These are phyloP conservation scores for Sicus ferrugineus DNA, from an alignment of 2,888 invertebrate species.

Conservation along the genomic window DNA sequence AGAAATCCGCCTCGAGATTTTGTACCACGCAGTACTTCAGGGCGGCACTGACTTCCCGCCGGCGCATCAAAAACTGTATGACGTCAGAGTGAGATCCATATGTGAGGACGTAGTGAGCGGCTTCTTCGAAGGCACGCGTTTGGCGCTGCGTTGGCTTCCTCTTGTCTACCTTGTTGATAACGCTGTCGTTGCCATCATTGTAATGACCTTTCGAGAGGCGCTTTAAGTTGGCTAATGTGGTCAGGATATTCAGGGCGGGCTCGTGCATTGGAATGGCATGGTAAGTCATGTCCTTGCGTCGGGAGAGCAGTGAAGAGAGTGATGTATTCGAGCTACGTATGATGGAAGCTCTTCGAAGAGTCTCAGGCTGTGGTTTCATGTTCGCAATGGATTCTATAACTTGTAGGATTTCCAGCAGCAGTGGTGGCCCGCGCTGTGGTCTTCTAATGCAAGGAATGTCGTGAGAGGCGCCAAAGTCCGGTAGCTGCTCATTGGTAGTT, in stretches of 20 bases:
- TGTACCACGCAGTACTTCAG: constrained; percentile 76
- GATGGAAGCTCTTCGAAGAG: constrained; percentile 56
- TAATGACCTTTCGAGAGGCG: constrained; percentile 69
- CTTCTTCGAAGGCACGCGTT: constrained; percentile 76
- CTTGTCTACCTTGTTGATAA: constrained; percentile 30
- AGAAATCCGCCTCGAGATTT: constrained; percentile 73
- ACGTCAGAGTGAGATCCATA: constrained; percentile 81
- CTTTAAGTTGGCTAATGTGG: constrained; percentile 68
- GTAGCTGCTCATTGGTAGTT: constrained; percentile 31
- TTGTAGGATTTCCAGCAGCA: constrained; percentile 75
- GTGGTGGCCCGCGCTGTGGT: constrained; percentile 71
- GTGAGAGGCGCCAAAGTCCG: constrained; percentile 40
- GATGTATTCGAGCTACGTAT: constrained; percentile 61
- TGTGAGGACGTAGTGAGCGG: constrained; percentile 79
- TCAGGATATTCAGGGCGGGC: constrained; percentile 70
- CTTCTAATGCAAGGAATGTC: constrained; percentile 58
- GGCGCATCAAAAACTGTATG: constrained; percentile 78
- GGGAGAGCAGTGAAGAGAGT: constrained; percentile 54
- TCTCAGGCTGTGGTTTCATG: constrained; percentile 57
- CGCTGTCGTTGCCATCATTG: constrained; percentile 39
- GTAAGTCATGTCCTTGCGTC: constrained; percentile 65
- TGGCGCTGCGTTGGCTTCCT: constrained; percentile 42
- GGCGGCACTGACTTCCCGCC: constrained; percentile 75
- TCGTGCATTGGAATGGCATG: constrained; percentile 66
- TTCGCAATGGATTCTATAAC: constrained; percentile 70